These are phyloP conservation scores for Scaptomyza graminum DNA, from an alignment of 1,140 invertebrate genomes.

Conservation along the genomic window DNA sequence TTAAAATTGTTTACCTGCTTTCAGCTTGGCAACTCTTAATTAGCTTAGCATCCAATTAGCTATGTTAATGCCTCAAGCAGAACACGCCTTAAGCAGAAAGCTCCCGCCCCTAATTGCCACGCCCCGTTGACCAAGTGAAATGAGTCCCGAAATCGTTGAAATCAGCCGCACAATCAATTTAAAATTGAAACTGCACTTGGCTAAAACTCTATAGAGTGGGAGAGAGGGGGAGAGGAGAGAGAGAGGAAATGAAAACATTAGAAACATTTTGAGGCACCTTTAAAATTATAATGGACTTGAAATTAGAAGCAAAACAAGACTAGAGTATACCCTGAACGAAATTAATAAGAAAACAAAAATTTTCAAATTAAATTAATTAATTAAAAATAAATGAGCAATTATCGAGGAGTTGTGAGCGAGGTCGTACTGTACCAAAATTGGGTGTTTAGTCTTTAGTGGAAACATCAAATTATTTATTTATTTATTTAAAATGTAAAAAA, in stretches of 20 bases:
- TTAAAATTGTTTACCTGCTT: conserved; percentile 9
- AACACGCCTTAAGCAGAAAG: neutral
- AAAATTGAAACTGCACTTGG: conserved; percentile 48
- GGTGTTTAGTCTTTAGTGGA: too few relatives aligned
- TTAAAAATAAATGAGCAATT: too few relatives aligned
- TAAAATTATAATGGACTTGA: conserved; percentile 15
- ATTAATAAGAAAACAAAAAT: too few relatives aligned
- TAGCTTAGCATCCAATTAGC: conserved; percentile 64
- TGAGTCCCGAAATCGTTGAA: conserved; percentile 67
- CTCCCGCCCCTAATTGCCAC: conserved; percentile 33
- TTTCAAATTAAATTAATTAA: too few relatives aligned
- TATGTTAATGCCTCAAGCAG: conserved; percentile 11
- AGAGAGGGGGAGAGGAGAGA: too few relatives aligned
- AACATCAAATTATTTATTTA: too few relatives aligned
- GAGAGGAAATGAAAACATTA: conserved; percentile 34
- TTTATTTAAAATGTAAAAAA: too few relatives aligned
- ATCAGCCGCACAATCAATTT: conserved; percentile 69
- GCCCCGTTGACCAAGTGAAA: conserved; percentile 68
- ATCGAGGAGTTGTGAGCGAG: too few relatives aligned
- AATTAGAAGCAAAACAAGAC: neutral
- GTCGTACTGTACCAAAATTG: too few relatives aligned
- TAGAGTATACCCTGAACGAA: neutral
- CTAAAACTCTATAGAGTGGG: neutral
- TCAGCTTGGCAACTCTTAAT: conserved; percentile 19
- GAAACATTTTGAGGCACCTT: conserved; percentile 26